Percentiles rank a stretch among this genome's conserved stretches.
Evolutionary conservation across 2,888 invertebrate genomes (phyloP).

Genomic region (Orthosia cruda): DNA sequence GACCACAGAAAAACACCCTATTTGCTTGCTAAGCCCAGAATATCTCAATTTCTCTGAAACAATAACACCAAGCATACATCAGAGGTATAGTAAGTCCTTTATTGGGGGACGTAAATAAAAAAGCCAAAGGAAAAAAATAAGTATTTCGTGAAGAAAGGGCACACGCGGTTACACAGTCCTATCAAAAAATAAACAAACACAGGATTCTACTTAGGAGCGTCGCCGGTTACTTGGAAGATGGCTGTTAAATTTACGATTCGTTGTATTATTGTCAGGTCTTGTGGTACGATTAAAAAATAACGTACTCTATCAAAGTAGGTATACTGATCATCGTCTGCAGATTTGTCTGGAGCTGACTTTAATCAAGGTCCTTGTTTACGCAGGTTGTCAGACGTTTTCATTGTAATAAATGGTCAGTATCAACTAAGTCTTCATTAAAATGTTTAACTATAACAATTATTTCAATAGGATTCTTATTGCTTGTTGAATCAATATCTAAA

Average conservation of each 20-base stretch:
- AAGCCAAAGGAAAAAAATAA: slow-evolving; percentile 77
- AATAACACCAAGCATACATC: slow-evolving; percentile 80
- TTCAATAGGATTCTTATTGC: background rate
- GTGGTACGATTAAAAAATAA: slow-evolving; percentile 61
- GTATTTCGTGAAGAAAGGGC: slow-evolving; percentile 85
- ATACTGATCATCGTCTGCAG: slow-evolving; percentile 29
- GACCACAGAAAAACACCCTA: slow-evolving; percentile 49
- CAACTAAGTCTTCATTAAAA: background rate
- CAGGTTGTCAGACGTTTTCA: background rate
- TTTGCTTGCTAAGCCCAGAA: slow-evolving; percentile 72
- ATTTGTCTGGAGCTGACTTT: slow-evolving; percentile 4
- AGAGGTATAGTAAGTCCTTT: slow-evolving; percentile 85
- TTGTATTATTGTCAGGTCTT: slow-evolving; percentile 82
- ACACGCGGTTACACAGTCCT: slow-evolving; percentile 89
- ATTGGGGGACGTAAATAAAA: slow-evolving; percentile 87
- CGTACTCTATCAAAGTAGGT: slow-evolving; percentile 57
- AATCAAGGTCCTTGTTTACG: background rate
- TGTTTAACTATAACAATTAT: background rate
- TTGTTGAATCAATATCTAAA: background rate
- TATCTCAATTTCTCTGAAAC: slow-evolving; percentile 88
- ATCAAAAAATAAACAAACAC: slow-evolving; percentile 91
- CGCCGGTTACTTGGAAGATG: slow-evolving; percentile 85
- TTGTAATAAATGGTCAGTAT: background rate
- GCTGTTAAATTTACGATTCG: slow-evolving; percentile 90
- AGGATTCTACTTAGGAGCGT: slow-evolving; percentile 88